Percentiles rank a stretch among this genome's conserved stretches.
phyloP scores from a whole-genome alignment of 2,888 invertebrate genomes.

The Hofmannophila pseudospretella region DNA sequence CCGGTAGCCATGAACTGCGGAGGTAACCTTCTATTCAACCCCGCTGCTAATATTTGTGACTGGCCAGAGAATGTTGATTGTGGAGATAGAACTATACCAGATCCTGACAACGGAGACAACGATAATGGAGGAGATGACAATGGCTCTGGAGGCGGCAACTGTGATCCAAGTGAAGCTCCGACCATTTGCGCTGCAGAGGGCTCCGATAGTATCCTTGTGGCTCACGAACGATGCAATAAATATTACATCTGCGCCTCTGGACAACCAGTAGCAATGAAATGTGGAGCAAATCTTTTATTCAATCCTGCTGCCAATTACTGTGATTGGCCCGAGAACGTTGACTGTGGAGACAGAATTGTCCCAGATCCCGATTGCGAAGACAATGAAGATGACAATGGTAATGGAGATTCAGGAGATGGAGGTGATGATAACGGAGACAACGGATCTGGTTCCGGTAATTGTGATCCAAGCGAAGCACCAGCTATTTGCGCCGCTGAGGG shows the following conservation, averaged over 20 bases:
- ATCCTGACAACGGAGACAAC: slow-evolving; percentile 5
- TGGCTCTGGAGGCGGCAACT: slow-evolving; percentile 5
- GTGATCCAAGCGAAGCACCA: slow-evolving; percentile 30
- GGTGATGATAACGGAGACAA: slow-evolving; percentile 13
- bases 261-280: slow-evolving; percentile 14
- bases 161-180: too few species aligned
- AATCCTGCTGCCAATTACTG: slow-evolving; percentile 29
- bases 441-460: slow-evolving; percentile 15
- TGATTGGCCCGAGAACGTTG: slow-evolving; percentile 22
- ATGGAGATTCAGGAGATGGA: slow-evolving; percentile 1
- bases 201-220: slow-evolving; percentile 16
- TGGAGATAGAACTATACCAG: slow-evolving; percentile 22
- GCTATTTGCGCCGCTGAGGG: slow-evolving; percentile 30
- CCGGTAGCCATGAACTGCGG: slow-evolving; percentile 23
- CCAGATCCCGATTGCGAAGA: slow-evolving; percentile 4
- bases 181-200: too few species aligned
- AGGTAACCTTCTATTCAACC: slow-evolving; percentile 24
- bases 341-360: neutral
- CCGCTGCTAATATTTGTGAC: slow-evolving; percentile 31
- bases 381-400: slow-evolving; percentile 4
- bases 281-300: slow-evolving; percentile 27
- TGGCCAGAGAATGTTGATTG: slow-evolving; percentile 39
- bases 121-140: slow-evolving; percentile 4
- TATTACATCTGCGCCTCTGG: slow-evolving; percentile 34
- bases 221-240: slow-evolving; percentile 32